Percentiles rank a stretch among this genome's conserved stretches.
Conservation (phyloP, 2,888 invertebrate genomes). For the Apeira syringaria region DNA sequence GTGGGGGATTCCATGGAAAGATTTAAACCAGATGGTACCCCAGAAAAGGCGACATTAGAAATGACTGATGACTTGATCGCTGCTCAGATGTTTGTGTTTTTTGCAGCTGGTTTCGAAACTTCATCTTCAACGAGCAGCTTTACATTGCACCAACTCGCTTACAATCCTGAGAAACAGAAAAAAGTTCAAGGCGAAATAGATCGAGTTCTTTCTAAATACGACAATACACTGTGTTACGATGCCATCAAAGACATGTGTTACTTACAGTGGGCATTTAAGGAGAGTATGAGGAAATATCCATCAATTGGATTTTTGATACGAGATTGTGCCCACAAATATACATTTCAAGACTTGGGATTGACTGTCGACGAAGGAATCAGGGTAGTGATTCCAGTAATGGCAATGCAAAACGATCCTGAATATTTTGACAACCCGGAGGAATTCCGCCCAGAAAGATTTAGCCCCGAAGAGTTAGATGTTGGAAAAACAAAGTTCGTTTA, state of each 20-base stretch:
- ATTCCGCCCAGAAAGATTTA: slow-evolving; percentile 56
- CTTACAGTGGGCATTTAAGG: slow-evolving; percentile 51
- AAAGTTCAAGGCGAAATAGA: slow-evolving; percentile 41
- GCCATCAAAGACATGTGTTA: slow-evolving; percentile 55
- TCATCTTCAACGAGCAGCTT: slow-evolving; percentile 56
- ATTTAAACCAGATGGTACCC: slow-evolving; percentile 44
- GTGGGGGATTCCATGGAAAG: slow-evolving; percentile 49
- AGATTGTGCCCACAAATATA: slow-evolving; percentile 44
- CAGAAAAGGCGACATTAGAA: slow-evolving; percentile 39
- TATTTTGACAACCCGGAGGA: slow-evolving; percentile 52
- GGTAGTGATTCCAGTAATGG: slow-evolving; percentile 50
- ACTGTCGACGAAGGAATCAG: slow-evolving; percentile 50
- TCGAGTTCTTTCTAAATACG: slow-evolving; percentile 35
- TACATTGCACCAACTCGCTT: slow-evolving; percentile 57
- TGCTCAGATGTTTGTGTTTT: slow-evolving; percentile 56
- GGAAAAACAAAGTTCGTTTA: slow-evolving; percentile 43
- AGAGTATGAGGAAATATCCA: slow-evolving; percentile 58
- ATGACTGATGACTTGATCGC: slow-evolving; percentile 46
- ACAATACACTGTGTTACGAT: slow-evolving; percentile 49
- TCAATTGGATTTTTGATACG: slow-evolving; percentile 54
- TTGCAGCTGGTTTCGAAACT: slow-evolving; percentile 57
- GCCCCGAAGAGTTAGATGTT: slow-evolving; percentile 35
- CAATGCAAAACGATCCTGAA: slow-evolving; percentile 52
- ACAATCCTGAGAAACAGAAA: slow-evolving; percentile 44
- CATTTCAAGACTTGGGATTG: slow-evolving; percentile 45